Evolutionary conservation across 2,797 vertebrate genomes (phyloP), one percentile per base, ranked within the genome.

Genomic region (Bradypodion ventrale): DNA sequence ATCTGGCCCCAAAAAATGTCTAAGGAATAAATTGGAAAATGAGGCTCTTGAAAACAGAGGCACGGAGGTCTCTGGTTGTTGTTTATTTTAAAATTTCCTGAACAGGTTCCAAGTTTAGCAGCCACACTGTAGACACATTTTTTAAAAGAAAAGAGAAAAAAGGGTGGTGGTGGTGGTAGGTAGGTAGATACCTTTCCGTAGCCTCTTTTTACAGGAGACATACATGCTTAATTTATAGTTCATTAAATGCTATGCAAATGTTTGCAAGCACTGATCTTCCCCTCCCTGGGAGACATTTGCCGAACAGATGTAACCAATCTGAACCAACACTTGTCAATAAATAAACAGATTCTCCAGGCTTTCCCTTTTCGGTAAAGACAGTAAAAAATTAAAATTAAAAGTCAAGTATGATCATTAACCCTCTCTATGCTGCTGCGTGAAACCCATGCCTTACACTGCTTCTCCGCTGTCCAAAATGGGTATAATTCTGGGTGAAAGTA

Each of bases 161-260:
- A 62, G 27, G 2, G 1, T 23, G 21, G 69, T n/a, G n/a, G n/a
- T n/a, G 8, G 35, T 60, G 73, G 60, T n/a, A n/a, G 32, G 60
- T n/a, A n/a, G 32, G 65, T 13, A 74, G 23, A 65, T 8, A 78
- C 70, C 75, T 77, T 68, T 86, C 86, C 32, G n/a, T 35, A 0
- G 12, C 81, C 68, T 82, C 83, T 90, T 89, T 91, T 42, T 78
- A 88, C 87, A 77, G 40, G 85, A 89, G 86, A 87, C 85, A 88
- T 90, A 92, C 92, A 92, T 85, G 83, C 92, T 88, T 91, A 79
- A 91, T 90, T 92, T 93, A 89, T 88, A 83, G 90, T 91, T 89
- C 89, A 92, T 92, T 92, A 93, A 90, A 90, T 66, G 40, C 87
- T 90, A 92, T 89, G 92, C 87, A 91, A 92, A 92, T 73, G 40